A percentile compares a stretch with the other conserved stretches of the same genome.
phyloP scores from a whole-genome alignment of 2,888 invertebrate genomes.

The Eupeodes latifasciatus region DNA sequence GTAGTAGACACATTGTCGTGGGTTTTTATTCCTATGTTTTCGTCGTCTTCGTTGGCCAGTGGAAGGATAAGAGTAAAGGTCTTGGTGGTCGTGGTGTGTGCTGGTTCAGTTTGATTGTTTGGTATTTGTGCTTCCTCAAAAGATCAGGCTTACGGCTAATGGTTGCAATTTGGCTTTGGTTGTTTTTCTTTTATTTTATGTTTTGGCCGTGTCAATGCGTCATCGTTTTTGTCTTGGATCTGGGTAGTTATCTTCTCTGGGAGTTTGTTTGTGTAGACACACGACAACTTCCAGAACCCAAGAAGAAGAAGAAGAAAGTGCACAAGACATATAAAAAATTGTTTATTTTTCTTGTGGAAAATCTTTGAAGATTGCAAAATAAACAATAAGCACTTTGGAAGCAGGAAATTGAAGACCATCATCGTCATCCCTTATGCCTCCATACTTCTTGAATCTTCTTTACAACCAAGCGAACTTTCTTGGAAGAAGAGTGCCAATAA shows the following conservation, averaged over 20 bases:
- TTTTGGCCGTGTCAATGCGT: conserved; percentile 28
- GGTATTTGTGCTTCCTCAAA: conserved; percentile 60
- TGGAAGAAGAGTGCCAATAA: conserved; percentile 33
- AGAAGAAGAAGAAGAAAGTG: background rate
- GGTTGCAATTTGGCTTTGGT: conserved; percentile 57
- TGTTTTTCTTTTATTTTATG: background rate
- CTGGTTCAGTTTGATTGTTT: conserved; percentile 5
- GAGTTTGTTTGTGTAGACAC: background rate
- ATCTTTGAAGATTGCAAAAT: conserved; percentile 57
- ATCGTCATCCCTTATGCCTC: background rate
- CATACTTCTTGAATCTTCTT: background rate
- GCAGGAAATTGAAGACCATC: conserved; percentile 8
- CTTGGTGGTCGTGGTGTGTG: background rate
- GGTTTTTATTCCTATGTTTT: background rate
- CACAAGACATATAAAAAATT: background rate
- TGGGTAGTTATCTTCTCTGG: background rate
- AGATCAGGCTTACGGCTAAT: conserved; percentile 62
- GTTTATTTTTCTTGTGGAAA: conserved; percentile 58
- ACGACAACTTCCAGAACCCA: conserved; percentile 1
- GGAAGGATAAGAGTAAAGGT: no score
- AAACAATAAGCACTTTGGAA: conserved; percentile 61
- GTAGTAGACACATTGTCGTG: conserved; percentile 14
- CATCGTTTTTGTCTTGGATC: background rate
- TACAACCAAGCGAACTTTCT: background rate
- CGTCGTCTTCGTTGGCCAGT: background rate